These are phyloP conservation scores for Nebria salina DNA, from an alignment of 2,888 invertebrate genomes.

Conservation along the genomic window DNA sequence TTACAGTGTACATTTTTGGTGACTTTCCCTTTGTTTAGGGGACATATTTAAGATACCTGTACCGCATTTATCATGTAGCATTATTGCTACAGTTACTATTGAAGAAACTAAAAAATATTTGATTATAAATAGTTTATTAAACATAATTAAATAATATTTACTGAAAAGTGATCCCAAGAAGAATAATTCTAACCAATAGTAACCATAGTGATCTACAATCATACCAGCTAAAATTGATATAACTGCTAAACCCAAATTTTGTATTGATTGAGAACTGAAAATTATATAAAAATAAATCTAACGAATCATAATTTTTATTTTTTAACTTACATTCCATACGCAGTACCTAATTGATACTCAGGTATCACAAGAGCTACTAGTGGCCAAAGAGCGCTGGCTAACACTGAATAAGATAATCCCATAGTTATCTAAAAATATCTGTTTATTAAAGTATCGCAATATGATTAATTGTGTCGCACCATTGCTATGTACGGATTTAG, in stretches of 20 bases:
- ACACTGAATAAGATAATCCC: slow-evolving; percentile 90
- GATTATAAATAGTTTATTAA: slow-evolving; percentile 73
- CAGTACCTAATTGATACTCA: slow-evolving; percentile 92
- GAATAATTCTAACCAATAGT: slow-evolving; percentile 90
- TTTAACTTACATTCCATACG: slow-evolving; percentile 91
- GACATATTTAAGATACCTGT: slow-evolving; percentile 80
- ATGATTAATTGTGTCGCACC: slow-evolving; percentile 57
- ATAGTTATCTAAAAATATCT: slow-evolving; percentile 70
- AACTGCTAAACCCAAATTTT: slow-evolving; percentile 92
- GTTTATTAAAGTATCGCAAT: too few species aligned
- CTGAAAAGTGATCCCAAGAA: slow-evolving; percentile 86
- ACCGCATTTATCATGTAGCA: slow-evolving; percentile 75
- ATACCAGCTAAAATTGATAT: slow-evolving; percentile 85
- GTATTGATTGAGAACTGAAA: slow-evolving; percentile 90
- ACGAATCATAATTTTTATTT: slow-evolving; percentile 20
- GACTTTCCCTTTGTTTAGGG: slow-evolving; percentile 67
- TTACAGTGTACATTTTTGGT: slow-evolving; percentile 59
- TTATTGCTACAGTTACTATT: slow-evolving; percentile 77
- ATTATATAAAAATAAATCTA: slow-evolving; percentile 38
- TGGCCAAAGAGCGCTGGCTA: slow-evolving; percentile 97
- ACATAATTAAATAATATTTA: slow-evolving; percentile 79
- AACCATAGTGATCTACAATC: slow-evolving; percentile 88
- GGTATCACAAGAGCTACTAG: slow-evolving; percentile 91
- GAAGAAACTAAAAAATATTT: slow-evolving; percentile 71
- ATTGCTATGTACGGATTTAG: slow-evolving; percentile 74